A percentile compares a stretch with the other conserved stretches of the same genome.
Evolutionary conservation across 2,113 vertebrate genomes (phyloP).

Genomic region (Vicugna pacos): DNA sequence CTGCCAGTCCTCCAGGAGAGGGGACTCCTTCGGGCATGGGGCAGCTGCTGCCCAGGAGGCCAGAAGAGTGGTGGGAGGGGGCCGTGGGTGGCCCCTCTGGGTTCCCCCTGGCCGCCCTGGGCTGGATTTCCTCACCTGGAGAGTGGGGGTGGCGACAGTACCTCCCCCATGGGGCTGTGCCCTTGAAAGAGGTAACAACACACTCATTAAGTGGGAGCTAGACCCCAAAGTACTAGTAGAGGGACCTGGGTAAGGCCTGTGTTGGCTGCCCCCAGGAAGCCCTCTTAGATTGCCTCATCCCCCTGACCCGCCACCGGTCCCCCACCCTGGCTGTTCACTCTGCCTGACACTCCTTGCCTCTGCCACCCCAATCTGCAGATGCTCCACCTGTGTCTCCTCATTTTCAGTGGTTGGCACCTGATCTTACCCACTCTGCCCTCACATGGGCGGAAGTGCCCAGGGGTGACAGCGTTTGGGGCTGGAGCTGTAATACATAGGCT

Average conservation of each 20-base stretch:
- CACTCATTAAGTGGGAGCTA: background rate
- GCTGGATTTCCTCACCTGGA: background rate
- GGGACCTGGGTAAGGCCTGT: background rate
- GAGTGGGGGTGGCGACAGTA: no score
- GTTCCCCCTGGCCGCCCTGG: background rate
- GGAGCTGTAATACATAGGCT: no score
- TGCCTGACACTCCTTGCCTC: background rate
- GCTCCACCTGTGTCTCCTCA: background rate
- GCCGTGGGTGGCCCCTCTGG: background rate
- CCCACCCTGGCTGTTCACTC: rapidly evolving
- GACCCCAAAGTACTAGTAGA: background rate
- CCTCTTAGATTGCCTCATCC: background rate
- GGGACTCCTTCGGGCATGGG: rapidly evolving
- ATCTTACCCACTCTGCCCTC: no score
- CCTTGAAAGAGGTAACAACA: background rate
- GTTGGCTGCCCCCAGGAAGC: background rate
- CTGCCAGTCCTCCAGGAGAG: background rate
- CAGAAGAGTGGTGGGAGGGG: background rate
- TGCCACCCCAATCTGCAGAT: background rate
- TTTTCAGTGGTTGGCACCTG: background rate
- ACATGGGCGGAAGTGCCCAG: background rate
- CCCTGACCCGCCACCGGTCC: background rate
- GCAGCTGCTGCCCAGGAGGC: background rate
- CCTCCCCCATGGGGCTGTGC: background rate
- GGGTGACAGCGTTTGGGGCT: background rate